Conservation (phyloP, 2,113 vertebrate genomes). For the Nerophis ophidion region DNA sequence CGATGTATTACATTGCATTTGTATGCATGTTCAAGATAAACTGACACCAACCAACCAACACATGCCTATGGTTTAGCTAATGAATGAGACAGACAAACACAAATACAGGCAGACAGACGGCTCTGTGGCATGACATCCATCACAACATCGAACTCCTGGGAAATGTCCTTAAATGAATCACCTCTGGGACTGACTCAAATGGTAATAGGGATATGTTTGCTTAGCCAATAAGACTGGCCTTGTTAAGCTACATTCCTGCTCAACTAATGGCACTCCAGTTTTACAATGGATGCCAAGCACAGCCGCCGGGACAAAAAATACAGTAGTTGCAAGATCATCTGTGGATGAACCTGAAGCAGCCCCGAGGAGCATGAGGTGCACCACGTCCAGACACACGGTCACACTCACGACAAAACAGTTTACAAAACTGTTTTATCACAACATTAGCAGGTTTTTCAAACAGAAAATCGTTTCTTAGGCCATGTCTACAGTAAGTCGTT, state of each 20-base stretch:
- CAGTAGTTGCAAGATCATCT: constrained; percentile 1
- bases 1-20: no score
- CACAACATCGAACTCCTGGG: constrained; percentile 40
- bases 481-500: no score
- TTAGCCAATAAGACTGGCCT: constrained; percentile 22
- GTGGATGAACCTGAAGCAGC: constrained; percentile 5
- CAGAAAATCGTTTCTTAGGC: no score
- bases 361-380: background rate
- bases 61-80: constrained; percentile 28
- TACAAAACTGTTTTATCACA: no score
- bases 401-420: no score
- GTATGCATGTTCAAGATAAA: no score
- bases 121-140: constrained; percentile 48
- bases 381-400: no score
- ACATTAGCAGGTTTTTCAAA: no score
- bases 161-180: constrained; percentile 46
- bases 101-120: constrained; percentile 48
- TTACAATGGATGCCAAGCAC: constrained; percentile 27
- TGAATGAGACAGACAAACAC: constrained; percentile 52
- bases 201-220: constrained; percentile 25
- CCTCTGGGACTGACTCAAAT: constrained; percentile 16
- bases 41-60: constrained; percentile 30
- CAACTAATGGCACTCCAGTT: constrained; percentile 23
- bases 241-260: constrained; percentile 20
- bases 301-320: constrained; percentile 18